Evolutionary conservation across 2,113 vertebrate genomes (phyloP).

Genomic region (Nycticryphes semicollaris): DNA sequence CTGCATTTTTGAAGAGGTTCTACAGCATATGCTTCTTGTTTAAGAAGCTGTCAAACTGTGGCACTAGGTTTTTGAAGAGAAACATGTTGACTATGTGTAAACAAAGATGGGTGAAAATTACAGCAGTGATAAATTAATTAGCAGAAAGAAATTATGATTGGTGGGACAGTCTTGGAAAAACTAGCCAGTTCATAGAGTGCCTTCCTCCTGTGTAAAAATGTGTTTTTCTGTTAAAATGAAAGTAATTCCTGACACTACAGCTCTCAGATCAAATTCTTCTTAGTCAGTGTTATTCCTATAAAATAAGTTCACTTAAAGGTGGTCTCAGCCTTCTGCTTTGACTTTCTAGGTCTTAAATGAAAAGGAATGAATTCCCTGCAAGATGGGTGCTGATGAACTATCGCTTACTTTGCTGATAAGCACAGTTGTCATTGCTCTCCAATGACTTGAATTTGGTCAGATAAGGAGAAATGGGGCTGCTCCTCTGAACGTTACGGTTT

Average conservation of each 20-base stretch:
- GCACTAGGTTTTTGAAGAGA: not conserved
- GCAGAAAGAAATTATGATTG: not conserved
- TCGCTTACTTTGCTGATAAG: not conserved
- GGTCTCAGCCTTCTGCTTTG: not conserved
- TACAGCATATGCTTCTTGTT: not conserved
- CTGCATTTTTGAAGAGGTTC: not conserved
- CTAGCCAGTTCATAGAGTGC: not conserved
- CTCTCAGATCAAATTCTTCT: not conserved
- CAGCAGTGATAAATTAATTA: not conserved
- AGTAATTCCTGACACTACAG: not conserved
- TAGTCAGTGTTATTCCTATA: not conserved
- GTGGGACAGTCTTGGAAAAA: not conserved
- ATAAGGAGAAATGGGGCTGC: not conserved
- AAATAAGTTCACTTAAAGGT: not conserved
- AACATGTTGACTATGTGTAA: not conserved
- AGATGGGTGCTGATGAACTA: not conserved
- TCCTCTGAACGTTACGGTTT: not conserved
- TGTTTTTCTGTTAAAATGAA: not conserved
- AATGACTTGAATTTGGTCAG: not conserved
- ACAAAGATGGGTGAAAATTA: not conserved
- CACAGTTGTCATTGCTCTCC: accelerated
- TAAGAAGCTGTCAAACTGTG: not conserved
- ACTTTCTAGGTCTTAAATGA: not conserved
- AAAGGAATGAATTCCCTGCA: not conserved
- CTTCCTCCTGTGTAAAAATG: not conserved